Evolutionary conservation across 2,113 vertebrate species (phyloP).

Genomic region (Pterocles gutturalis): DNA sequence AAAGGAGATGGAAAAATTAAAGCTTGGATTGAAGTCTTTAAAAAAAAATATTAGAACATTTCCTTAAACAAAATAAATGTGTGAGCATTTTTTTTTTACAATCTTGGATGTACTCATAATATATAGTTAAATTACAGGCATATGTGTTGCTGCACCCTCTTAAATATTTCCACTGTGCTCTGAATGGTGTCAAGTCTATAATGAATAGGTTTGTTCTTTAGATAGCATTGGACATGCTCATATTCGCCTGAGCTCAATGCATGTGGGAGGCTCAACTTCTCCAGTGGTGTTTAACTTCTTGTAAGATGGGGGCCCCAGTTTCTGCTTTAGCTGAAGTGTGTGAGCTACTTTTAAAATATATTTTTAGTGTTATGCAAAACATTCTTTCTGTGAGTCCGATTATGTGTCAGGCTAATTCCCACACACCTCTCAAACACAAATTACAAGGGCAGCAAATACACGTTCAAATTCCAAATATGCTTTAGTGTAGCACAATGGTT

Average conservation of each 20-base stretch:
- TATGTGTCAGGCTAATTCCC: neutral
- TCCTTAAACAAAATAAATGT: neutral
- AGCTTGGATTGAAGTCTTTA: neutral
- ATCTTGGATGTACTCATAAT: neutral
- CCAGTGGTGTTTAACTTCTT: slow-evolving; percentile 22
- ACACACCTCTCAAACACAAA: slow-evolving; percentile 1
- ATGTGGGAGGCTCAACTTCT: neutral
- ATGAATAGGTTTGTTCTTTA: neutral
- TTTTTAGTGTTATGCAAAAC: neutral
- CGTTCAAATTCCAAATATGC: slow-evolving; percentile 67
- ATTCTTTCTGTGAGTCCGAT: neutral
- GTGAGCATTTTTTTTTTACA: neutral
- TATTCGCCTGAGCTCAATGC: neutral
- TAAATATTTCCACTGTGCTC: neutral
- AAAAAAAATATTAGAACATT: neutral
- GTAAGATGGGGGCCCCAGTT: neutral
- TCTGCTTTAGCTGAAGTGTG: slow-evolving; percentile 16
- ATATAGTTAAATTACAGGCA: neutral
- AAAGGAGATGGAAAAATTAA: slow-evolving; percentile 4
- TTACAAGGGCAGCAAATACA: slow-evolving; percentile 40
- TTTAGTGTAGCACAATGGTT: slow-evolving; percentile 65
- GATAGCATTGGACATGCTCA: neutral
- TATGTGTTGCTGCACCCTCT: neutral
- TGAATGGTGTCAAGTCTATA: neutral
- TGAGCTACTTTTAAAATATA: neutral